Base-by-base conservation (phyloP, 2,888 invertebrate genomes). In the Strigamia transsilvanica region DNA sequence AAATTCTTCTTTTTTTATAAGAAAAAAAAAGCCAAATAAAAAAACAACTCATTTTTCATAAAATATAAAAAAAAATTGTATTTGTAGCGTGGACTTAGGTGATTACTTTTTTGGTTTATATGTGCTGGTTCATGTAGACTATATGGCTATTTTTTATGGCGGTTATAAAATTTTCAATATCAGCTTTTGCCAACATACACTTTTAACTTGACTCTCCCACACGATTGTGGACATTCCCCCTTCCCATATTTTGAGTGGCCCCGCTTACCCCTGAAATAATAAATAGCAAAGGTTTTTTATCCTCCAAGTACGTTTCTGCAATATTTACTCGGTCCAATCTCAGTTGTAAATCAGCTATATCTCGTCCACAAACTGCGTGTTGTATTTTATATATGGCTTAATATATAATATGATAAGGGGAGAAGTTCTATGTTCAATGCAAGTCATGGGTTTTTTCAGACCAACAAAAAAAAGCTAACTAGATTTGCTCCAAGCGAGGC, bases 111-210 rank as follows among this genome's bases (percentile, higher is more conserved):
- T 73, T 32, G 73, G 73, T 32, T 73, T 73, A 73, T 73, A 32
- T 32, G 73, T 73, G 73, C 27, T 27, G 73, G 27, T 73, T 15
- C 73, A 73, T 56, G 56, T 56, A 56, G 56, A 18, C n/a, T 56
- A 18, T 56, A 56, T 73, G 73, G 73, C 73, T 73, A 73, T 32
- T 73, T 73, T 73, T 73, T 73, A 73, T 32, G 32, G 32, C 73
- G 73, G 73, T 73, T 73, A 73, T 73, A 73, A 73, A 73, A 73
- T 73, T 73, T 73, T 73, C 73, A 73, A 73, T 73, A 73, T 73
- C 73, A 73, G 73, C 73, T 73, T 73, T 73, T 27, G 73, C 73
- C 73, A 73, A 73, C 61, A 66, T 66, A 66, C 61, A 66, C 61
- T 66, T 66, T 66, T 66, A 66, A 66, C 73, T 32, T 73, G 27